Evolutionary conservation across 2,797 vertebrate genomes (phyloP).

Genomic region (Decapterus maruadsi): DNA sequence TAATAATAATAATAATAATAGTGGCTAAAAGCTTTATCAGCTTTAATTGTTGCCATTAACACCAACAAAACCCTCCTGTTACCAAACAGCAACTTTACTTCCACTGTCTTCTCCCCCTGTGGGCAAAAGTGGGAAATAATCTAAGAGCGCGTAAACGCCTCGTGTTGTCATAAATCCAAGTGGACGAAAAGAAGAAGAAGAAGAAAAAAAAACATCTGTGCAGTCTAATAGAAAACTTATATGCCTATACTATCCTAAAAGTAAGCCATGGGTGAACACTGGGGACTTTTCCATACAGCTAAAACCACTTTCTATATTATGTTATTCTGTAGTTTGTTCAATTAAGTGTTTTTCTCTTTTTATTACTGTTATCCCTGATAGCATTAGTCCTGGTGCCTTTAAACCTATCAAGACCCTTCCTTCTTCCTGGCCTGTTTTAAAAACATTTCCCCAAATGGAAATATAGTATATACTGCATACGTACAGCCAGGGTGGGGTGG

Average conservation of each 20-base stretch:
- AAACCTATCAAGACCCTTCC: conserved; percentile 75
- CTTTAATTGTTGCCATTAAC: conserved; percentile 22
- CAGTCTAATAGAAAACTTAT: conserved; percentile 56
- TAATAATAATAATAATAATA: background rate
- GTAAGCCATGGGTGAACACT: conserved; percentile 57
- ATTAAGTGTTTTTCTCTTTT: conserved; percentile 49
- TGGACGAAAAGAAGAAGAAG: background rate
- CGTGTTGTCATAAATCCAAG: conserved; percentile 37
- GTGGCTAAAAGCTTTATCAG: conserved; percentile 15
- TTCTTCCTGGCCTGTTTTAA: conserved; percentile 77
- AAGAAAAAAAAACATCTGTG: conserved; percentile 37
- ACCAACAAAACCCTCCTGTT: conserved; percentile 24
- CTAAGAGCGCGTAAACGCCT: conserved; percentile 24
- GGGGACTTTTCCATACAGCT: conserved; percentile 49
- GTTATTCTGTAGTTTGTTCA: conserved; percentile 67
- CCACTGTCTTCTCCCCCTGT: conserved; percentile 33
- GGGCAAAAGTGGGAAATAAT: conserved; percentile 28
- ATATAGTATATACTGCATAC: conserved; percentile 85
- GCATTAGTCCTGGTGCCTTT: conserved; percentile 75
- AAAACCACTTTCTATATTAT: conserved; percentile 53
- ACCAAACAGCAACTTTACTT: conserved; percentile 30
- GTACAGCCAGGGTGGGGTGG: conserved; percentile 81
- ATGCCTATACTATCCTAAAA: conserved; percentile 45
- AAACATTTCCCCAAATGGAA: conserved; percentile 84
- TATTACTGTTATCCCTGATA: conserved; percentile 71